These are phyloP conservation scores for Hippocampus zosterae DNA, from an alignment of 2,113 vertebrate species.

Conservation along the genomic window DNA sequence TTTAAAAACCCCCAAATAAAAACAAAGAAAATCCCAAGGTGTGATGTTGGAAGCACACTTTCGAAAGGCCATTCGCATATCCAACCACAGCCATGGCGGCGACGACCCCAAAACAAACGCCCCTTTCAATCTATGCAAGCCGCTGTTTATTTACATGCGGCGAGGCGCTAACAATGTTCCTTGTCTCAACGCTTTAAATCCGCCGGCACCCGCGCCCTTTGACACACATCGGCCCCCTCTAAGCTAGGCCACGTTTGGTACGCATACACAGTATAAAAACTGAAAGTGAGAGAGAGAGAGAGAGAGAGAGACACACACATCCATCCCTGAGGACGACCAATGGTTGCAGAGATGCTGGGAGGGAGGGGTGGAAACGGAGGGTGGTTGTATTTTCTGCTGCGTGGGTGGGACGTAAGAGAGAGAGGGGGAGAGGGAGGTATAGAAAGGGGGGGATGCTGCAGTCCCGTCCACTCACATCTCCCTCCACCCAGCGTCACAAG, in stretches of 20 bases:
- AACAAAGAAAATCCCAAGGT: background rate
- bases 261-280: conserved; percentile 24
- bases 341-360: conserved; percentile 50
- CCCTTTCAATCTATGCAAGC: background rate
- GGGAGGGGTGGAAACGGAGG: background rate
- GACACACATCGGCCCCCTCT: conserved; percentile 39
- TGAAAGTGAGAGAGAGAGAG: conserved; percentile 19
- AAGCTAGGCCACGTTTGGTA: conserved; percentile 39
- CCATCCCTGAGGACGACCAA: conserved; percentile 34
- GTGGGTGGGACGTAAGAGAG: conserved; percentile 23
- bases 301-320: conserved; percentile 24
- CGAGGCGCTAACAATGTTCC: conserved; percentile 19
- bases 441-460: conserved; percentile 69
- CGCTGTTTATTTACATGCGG: background rate
- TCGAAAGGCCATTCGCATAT: background rate
- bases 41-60: background rate
- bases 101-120: background rate
- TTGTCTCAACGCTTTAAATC: conserved; percentile 36
- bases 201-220: conserved; percentile 39
- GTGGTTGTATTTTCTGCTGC: conserved; percentile 36
- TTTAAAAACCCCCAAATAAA: background rate
- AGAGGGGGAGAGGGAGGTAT: conserved; percentile 47
- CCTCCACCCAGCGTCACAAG: conserved; percentile 43
- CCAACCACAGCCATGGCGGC: background rate
- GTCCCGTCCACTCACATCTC: conserved; percentile 56